Conservation (phyloP, 1,140 invertebrate genomes). For the Drosophila repleta region DNA sequence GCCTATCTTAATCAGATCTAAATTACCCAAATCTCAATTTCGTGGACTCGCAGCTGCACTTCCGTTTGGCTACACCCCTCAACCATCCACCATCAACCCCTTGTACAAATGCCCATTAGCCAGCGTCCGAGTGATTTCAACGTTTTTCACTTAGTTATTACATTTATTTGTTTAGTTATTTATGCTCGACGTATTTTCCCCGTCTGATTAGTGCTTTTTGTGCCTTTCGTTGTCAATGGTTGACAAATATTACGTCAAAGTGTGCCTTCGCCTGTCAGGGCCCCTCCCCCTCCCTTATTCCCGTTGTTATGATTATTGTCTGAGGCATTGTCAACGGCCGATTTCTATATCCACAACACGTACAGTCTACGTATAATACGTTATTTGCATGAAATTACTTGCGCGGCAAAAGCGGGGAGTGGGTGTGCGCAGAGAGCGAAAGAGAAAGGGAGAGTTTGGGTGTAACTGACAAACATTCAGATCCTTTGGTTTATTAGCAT, state of each 20-base stretch:
- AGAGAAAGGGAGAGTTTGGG: slow-evolving; percentile 5
- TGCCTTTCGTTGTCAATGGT: slow-evolving; percentile 67
- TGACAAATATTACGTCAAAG: slow-evolving; percentile 71
- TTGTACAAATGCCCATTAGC: neutral
- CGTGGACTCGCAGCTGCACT: slow-evolving; percentile 29
- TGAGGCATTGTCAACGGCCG: slow-evolving; percentile 55
- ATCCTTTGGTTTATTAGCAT: slow-evolving; percentile 75
- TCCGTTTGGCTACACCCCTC: slow-evolving; percentile 16
- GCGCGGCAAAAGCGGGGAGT: neutral
- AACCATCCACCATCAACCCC: neutral
- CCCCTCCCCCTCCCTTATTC: slow-evolving; percentile 30
- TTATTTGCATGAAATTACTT: slow-evolving; percentile 81
- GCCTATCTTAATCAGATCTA: slow-evolving; percentile 47
- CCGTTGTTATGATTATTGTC: slow-evolving; percentile 76
- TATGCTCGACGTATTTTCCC: slow-evolving; percentile 31
- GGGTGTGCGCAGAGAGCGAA: neutral
- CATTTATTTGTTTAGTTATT: slow-evolving; percentile 73
- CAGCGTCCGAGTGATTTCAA: slow-evolving; percentile 35
- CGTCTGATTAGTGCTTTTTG: slow-evolving; percentile 5
- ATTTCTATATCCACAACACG: slow-evolving; percentile 77
- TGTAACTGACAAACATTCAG: slow-evolving; percentile 12
- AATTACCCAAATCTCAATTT: slow-evolving; percentile 32
- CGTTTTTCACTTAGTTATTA: slow-evolving; percentile 80
- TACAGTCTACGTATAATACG: slow-evolving; percentile 70
- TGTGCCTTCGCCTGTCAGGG: slow-evolving; percentile 2